Base-by-base conservation (phyloP, 2,888 invertebrate genomes). In the Ephialtes manifestator region DNA sequence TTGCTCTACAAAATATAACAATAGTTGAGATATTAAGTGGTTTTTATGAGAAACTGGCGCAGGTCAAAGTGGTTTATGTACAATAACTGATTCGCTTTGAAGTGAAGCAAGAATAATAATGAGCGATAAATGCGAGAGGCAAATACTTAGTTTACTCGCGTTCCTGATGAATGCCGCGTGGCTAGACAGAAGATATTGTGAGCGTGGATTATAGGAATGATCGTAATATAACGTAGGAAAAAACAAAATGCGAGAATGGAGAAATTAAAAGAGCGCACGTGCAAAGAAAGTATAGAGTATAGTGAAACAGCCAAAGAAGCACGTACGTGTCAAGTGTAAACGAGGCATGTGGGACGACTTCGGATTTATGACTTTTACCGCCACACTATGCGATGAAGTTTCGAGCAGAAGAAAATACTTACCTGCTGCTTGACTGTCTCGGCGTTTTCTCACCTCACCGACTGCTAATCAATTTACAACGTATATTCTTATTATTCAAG, bases 401-500 rank as follows among this genome's bases (percentile, higher is more conserved):
- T 80, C 85, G 70, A 31, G 4, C 4, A 11, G 24, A 67, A 53
- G 65, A 75, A 68, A 82, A 58, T 48, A 51, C 11, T 48, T 75
- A 76, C 67, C 39, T 18, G 43, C 63, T 48, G 51, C 74, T 76
- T 72, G 71, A 67, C 70, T 58, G 43, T 43, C 48, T 65, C 20
- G 20, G 53, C 24, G 35, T 78, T 71, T 77, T 72, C 71, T 55
- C 67, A 46, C 48, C 70, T 83, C 58, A 35, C 31, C 46, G 31
- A 13, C 55, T n/a, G 11, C 5, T 24, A 65, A 80, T 86, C 65
- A 76, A 79, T 76, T 43, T 72, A 28, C 55, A 81, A 75, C 63
- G 72, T 72, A 68, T 71, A 63, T 55, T 51, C 24, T 76, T 53
- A 4, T 55, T 20, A 20, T 75, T 87, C 85, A 67, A 94, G 94